Base-by-base conservation (phyloP, 1,140 invertebrate species). In the Paraescarpia echinospica region DNA sequence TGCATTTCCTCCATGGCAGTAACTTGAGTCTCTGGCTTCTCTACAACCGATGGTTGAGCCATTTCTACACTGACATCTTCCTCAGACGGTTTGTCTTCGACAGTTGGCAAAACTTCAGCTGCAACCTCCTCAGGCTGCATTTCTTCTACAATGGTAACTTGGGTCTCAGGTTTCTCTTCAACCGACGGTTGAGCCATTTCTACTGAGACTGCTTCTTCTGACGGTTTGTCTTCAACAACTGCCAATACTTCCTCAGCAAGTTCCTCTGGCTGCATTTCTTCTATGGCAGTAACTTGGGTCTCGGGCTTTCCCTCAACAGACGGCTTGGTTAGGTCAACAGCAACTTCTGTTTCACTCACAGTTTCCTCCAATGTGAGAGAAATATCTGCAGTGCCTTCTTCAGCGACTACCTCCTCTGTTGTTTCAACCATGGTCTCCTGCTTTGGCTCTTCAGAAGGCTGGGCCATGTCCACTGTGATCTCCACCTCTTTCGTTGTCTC, bases 191-290 rank as follows among this genome's bases (percentile, higher is more conserved):
- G 41, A 35, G 92, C 33, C 34, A 92, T 33, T 77, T 92, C 92
- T 88, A 92, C 92, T 31, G 6, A 89, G 33, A 92, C 33, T 22
- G 51, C 35, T 18, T 88, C 9, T 33, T 92, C 41, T 34, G n/a
- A 34, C 8, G 92, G 51, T 33, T 51, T 31, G 33, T 92, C 92
- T 34, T 35, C 35, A 5, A 88, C 34, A n/a, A 18, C 33, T 8
- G 33, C 31, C 9, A 77, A 51, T 33, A 92, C 35, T 77, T 92
- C 92, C 9, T 14, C 1, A n/a, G 59, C 27, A 31, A 51, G 27
- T 59, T 92, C 92, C 51, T 94, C 93, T 92, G 93, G 91, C 92
- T 92, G 92, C 91, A 48, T 93, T 89, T 93, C 92, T 35, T 93
- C 92, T 31, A 34, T 35, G 18, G 48, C n/a, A 1, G 41, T 35